Evolutionary conservation across 1,140 invertebrate genomes (phyloP).

Genomic region (Diorhabda sublineata): DNA sequence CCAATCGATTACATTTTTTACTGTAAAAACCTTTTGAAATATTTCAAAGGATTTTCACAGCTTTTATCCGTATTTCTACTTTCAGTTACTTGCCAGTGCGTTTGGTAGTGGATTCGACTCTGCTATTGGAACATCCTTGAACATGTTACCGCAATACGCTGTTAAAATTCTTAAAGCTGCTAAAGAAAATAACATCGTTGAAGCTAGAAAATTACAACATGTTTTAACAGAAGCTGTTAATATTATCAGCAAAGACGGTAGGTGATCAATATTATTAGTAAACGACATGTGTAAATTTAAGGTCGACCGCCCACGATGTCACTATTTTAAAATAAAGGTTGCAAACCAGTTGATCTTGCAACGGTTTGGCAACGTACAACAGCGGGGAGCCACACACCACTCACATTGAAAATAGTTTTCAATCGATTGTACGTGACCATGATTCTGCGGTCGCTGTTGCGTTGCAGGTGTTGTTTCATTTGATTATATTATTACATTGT

Average conservation of each 20-base stretch:
- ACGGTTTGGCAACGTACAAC: no score
- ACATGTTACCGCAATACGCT: conserved; percentile 53
- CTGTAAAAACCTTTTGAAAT: no score
- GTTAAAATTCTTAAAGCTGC: conserved; percentile 47
- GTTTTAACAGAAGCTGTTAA: conserved; percentile 46
- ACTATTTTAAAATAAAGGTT: no score
- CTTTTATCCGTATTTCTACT: conserved; percentile 24
- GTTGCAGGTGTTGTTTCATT: no score
- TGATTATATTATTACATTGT: no score
- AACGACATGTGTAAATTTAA: neutral
- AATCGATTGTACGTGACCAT: no score
- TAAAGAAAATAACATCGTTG: conserved; percentile 41
- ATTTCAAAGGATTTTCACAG: neutral
- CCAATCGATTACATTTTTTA: no score
- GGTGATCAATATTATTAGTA: conserved; percentile 14
- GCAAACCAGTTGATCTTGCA: no score
- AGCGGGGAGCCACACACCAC: no score
- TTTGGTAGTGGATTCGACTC: conserved; percentile 62
- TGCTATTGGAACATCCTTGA: conserved; percentile 62
- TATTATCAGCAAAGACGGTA: conserved; percentile 52
- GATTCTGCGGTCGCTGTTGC: no score
- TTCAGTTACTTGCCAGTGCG: conserved; percentile 58
- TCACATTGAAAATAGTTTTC: no score
- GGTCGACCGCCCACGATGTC: no score
- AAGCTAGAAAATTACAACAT: conserved; percentile 48